Evolutionary conservation across 35 echinoderm and acorn worm species (phyloP), one percentile per base, ranked within the genome.

Genomic region (Lytechinus pictus): DNA sequence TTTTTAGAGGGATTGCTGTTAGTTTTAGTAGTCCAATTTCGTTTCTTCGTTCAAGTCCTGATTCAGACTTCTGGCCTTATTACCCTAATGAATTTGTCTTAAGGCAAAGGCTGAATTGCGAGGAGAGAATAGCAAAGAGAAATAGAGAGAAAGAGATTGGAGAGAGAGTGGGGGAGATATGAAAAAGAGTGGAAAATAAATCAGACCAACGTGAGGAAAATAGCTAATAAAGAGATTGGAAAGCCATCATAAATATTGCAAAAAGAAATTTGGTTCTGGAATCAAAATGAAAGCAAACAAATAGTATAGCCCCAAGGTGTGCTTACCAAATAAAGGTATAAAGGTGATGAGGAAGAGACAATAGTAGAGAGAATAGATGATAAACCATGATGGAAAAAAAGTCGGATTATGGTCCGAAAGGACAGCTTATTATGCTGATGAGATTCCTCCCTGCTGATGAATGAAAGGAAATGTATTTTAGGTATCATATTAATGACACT

Each of bases 61-160:
- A 79, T 79, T 6, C 3, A 79, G 66, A 79, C 88, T 90, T 44
- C 88, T 54, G 88, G 88, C 88, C 52, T 52, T 44, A 90, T 90
- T 90, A 90, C 29, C 88, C 88, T 90, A 90, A 90, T 90, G 88
- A 90, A 90, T 90, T 90, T 90, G 88, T 90, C 88, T 90, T 54
- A 90, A 54, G 88, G 88, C 88, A 54, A 90, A 90, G 88, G 52
- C 29, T 13, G 88, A 90, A 79, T 24, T 79, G 14, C 16, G 66
- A 16, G 61, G 6, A 71, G 16, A 71, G 61, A 9, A 16, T 3
- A 16, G 27, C 16, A 88, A 27, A 90, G 52, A 52, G 88, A 90
- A 44, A 33, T 4, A 90, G 88, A 90, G 88, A 90, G 52, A 0
- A 44, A 16, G 66, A 90, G 88, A 90, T 52, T 12, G 33, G 88